Evolutionary conservation across 2,888 invertebrate species (phyloP).

Genomic region (Penaeus monodon): DNA sequence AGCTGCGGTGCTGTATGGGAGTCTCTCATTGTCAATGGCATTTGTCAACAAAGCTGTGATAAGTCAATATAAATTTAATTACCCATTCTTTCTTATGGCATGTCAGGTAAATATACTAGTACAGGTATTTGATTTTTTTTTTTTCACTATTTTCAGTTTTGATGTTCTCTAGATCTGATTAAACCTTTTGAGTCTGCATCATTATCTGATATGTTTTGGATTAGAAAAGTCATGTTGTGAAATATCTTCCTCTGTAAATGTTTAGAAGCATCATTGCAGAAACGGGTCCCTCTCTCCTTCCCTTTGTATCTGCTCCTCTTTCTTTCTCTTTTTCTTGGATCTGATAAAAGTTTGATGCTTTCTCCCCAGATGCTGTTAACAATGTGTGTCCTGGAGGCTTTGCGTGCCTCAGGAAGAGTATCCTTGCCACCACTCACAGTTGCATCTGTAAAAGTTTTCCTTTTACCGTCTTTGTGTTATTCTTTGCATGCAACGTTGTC

Average conservation of each 20-base stretch:
- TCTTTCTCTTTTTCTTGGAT: constrained; percentile 57
- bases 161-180: too few species aligned
- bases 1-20: constrained; percentile 70
- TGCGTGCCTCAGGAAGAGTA: constrained; percentile 14
- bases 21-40: constrained; percentile 70
- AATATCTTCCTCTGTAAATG: too few species aligned
- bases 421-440: constrained; percentile 68
- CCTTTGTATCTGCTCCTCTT: too few species aligned
- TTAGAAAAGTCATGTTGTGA: too few species aligned
- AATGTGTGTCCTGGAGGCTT: constrained; percentile 9
- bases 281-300: too few species aligned
- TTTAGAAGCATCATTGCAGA: too few species aligned
- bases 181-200: too few species aligned
- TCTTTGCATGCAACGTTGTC: constrained; percentile 71
- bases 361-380: constrained; percentile 34
- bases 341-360: background rate
- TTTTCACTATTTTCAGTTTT: too few species aligned
- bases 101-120: constrained; percentile 69
- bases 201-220: too few species aligned
- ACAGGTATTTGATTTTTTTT: too few species aligned
- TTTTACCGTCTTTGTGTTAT: constrained; percentile 71
- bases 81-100: constrained; percentile 72
- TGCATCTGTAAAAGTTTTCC: constrained; percentile 69
- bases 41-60: constrained; percentile 70
- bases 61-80: constrained; percentile 71